phyloP scores from a whole-genome alignment of 2,113 vertebrate species.

The Albula glossodonta region DNA sequence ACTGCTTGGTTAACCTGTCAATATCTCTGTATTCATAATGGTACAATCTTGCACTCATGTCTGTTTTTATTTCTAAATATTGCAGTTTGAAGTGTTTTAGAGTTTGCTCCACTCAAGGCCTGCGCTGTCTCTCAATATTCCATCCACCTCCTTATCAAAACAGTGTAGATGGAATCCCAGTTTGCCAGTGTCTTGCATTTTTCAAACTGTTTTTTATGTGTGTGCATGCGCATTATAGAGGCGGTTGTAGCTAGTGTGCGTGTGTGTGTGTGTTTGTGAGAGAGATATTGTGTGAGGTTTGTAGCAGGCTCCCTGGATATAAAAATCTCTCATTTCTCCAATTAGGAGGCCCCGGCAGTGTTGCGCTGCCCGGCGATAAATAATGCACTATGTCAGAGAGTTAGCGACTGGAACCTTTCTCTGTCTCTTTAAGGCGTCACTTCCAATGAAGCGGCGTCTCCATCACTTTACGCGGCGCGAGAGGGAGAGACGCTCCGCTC shows the following conservation, averaged over 20 bases:
- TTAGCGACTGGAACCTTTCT: conserved; percentile 54
- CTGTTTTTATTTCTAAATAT: background rate
- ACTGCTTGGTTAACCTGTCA: background rate
- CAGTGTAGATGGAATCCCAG: background rate
- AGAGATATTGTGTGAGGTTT: background rate
- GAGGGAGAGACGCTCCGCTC: conserved; percentile 21
- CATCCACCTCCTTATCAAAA: background rate
- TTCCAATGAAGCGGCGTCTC: conserved; percentile 55
- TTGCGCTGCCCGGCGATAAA: conserved; percentile 44
- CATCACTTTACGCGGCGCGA: conserved; percentile 47
- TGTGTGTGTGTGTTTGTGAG: conserved; percentile 17
- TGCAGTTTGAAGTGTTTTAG: background rate
- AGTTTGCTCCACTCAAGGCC: background rate
- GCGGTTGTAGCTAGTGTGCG: background rate
- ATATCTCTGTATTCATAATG: background rate
- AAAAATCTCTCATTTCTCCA: conserved; percentile 42
- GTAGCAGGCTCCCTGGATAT: conserved; percentile 24
- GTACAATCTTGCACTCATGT: background rate
- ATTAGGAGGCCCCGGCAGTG: conserved; percentile 40
- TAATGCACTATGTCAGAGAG: conserved; percentile 51
- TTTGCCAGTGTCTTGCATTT: background rate
- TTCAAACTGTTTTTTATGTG: background rate
- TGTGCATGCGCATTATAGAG: background rate
- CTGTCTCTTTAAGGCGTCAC: conserved; percentile 55
- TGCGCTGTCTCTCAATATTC: background rate